A percentile compares a stretch with the other conserved stretches of the same genome.
Conservation (phyloP, 2,888 invertebrate species). For the Cactoblastis cactorum region DNA sequence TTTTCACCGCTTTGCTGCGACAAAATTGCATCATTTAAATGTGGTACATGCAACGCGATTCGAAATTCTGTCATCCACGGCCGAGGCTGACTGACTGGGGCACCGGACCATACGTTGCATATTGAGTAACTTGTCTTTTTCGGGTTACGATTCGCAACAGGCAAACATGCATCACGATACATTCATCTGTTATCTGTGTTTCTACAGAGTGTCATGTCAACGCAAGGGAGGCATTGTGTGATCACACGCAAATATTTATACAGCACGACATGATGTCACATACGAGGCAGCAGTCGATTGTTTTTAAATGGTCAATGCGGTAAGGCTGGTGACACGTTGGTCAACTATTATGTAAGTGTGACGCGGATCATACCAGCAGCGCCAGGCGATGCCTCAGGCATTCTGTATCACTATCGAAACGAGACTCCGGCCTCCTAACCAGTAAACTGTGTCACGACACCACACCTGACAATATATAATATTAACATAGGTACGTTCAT, state of each 20-base stretch:
- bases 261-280: conserved; percentile 37
- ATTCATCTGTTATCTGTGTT: conserved; percentile 20
- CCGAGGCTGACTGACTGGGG: conserved; percentile 18
- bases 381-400: conserved; percentile 19
- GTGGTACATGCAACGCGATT: conserved; percentile 19
- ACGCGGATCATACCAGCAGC: conserved; percentile 24
- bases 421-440: conserved; percentile 28
- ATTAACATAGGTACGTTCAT: conserved; percentile 6
- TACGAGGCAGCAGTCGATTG: conserved; percentile 32
- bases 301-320: conserved; percentile 27
- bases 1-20: not conserved
- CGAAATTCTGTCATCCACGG: conserved; percentile 22
- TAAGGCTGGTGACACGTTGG: conserved; percentile 36
- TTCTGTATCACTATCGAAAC: conserved; percentile 10
- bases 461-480: conserved; percentile 7
- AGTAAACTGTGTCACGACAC: conserved; percentile 24
- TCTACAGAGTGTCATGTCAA: conserved; percentile 29
- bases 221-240: conserved; percentile 22
- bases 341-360: conserved; percentile 50
- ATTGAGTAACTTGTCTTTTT: conserved; percentile 24
- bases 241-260: conserved; percentile 29
- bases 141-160: conserved; percentile 10
- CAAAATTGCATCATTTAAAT: conserved; percentile 18
- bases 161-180: conserved; percentile 16
- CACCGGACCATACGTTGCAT: conserved; percentile 17